Conservation (phyloP, 2,797 vertebrate genomes). For the Steatocranus sp. region DNA sequence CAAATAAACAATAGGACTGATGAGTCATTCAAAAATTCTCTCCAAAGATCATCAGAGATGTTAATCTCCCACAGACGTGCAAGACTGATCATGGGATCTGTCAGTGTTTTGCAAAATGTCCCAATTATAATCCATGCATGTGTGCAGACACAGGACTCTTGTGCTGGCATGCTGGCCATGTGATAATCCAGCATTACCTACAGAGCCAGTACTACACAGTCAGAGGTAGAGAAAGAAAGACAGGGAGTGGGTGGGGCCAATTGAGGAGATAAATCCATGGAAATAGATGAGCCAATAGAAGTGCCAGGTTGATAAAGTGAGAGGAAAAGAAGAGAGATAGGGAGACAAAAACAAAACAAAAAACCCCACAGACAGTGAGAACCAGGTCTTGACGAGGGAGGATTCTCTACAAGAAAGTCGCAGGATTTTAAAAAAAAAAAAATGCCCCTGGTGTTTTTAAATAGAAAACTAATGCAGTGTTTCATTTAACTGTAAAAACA, state of each 20-base stretch:
- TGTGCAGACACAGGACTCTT: constrained; percentile 31
- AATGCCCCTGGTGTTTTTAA: not conserved
- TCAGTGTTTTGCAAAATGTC: constrained; percentile 26
- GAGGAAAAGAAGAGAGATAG: constrained; percentile 11
- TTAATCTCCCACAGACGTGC: not conserved
- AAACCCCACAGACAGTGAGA: not conserved
- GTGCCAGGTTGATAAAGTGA: not conserved
- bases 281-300: constrained; percentile 68
- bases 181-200: constrained; percentile 39
- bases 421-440: not conserved
- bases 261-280: constrained; percentile 56
- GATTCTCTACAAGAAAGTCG: not conserved
- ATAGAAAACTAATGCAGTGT: not conserved
- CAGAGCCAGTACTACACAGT: not conserved
- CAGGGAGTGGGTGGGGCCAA: constrained; percentile 6
- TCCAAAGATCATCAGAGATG: not conserved
- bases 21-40: not conserved
- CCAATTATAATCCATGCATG: constrained; percentile 42
- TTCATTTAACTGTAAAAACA: not conserved
- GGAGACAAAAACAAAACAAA: not conserved
- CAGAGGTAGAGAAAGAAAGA: not conserved
- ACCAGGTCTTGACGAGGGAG: not conserved
- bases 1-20: not conserved
- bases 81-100: not conserved
- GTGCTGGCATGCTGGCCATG: constrained; percentile 25